phyloP scores from a whole-genome alignment of 1,140 invertebrate species.

The Ceratina australensis region DNA sequence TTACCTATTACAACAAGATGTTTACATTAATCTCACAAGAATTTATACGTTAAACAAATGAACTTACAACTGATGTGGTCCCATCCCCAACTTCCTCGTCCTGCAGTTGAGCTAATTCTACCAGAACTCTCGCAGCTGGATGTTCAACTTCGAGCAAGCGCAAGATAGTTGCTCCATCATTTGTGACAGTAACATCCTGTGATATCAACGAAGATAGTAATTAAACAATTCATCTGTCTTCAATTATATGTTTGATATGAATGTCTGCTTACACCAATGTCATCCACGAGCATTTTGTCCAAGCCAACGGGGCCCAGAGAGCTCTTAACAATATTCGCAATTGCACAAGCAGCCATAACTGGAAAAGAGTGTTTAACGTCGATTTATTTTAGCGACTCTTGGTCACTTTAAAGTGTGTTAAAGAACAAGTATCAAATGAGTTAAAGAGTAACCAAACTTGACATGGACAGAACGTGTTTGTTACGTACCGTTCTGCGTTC shows the following conservation, averaged over 20 bases:
- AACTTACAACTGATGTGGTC: conserved; percentile 97
- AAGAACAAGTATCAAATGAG: background rate
- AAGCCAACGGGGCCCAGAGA: conserved; percentile 98
- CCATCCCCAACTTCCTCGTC: conserved; percentile 99
- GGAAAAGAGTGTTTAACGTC: conserved; percentile 55
- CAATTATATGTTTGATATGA: background rate
- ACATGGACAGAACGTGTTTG: conserved; percentile 3
- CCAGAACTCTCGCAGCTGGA: conserved; percentile 96
- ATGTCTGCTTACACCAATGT: conserved; percentile 91
- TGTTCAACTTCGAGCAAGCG: conserved; percentile 99
- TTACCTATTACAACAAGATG: conserved; percentile 79
- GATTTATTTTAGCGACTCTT: no score
- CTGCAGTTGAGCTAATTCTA: conserved; percentile 98
- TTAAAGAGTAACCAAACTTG: conserved; percentile 47
- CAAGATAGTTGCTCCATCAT: conserved; percentile 99
- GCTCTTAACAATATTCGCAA: conserved; percentile 99
- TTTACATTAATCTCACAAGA: background rate
- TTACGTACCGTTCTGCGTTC: conserved; percentile 95
- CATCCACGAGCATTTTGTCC: conserved; percentile 99
- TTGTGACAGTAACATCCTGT: conserved; percentile 92
- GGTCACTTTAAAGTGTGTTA: conserved; percentile 6
- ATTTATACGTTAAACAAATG: conserved; percentile 53
- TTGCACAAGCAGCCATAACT: conserved; percentile 96
- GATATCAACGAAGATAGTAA: conserved; percentile 19
- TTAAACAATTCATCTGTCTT: conserved; percentile 18